Conservation (phyloP, 2,113 vertebrate genomes). For the Chaetura pelagica region DNA sequence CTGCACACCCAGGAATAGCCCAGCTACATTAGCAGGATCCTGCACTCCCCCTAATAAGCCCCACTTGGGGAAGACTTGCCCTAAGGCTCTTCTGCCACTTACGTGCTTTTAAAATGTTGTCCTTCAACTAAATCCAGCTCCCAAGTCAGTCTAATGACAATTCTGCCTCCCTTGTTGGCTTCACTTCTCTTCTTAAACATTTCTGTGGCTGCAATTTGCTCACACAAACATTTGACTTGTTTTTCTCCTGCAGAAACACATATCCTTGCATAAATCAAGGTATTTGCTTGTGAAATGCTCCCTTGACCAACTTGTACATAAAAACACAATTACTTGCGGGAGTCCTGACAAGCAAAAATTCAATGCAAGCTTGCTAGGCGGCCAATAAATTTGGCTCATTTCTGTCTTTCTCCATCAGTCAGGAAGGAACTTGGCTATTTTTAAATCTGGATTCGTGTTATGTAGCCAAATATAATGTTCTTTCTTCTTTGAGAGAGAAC, state of each 20-base stretch:
- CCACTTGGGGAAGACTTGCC: conserved; percentile 38
- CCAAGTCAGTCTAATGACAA: conserved; percentile 25
- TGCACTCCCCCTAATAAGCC: background rate
- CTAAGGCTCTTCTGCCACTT: conserved; percentile 35
- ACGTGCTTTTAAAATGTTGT: conserved; percentile 46
- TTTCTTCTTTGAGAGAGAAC: conserved; percentile 62
- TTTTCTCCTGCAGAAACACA: background rate
- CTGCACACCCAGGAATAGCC: background rate
- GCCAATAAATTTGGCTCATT: conserved; percentile 57
- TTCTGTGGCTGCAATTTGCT: conserved; percentile 7
- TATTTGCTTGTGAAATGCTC: conserved; percentile 3
- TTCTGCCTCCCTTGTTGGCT: conserved; percentile 5
- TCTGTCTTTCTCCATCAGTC: conserved; percentile 37
- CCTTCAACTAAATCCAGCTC: conserved; percentile 49
- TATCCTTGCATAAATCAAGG: conserved; percentile 14
- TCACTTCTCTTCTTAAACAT: background rate
- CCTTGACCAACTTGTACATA: background rate
- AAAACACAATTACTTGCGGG: conserved; percentile 2
- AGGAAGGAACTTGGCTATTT: conserved; percentile 72
- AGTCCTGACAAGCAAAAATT: conserved; percentile 28
- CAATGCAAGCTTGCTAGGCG: background rate
- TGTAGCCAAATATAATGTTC: conserved; percentile 64
- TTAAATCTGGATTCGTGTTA: conserved; percentile 37
- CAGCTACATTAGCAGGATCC: background rate
- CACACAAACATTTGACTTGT: background rate